Evolutionary conservation across 1,140 invertebrate species (phyloP).

Genomic region (Trachymyrmex septentrionalis): DNA sequence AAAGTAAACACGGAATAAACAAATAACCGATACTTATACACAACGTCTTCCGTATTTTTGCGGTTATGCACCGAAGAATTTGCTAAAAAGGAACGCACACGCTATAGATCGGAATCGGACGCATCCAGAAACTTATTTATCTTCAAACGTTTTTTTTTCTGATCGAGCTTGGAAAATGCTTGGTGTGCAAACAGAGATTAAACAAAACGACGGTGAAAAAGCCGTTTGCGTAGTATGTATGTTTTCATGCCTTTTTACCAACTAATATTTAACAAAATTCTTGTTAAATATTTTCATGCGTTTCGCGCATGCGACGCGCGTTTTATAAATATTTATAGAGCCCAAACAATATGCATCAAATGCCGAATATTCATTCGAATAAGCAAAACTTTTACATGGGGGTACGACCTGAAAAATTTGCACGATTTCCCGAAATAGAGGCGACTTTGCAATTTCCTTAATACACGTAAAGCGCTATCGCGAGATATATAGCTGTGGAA

Average conservation of each 20-base stretch:
- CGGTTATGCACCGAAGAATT: neutral
- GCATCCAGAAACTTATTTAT: conserved; percentile 31
- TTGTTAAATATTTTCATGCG: conserved; percentile 60
- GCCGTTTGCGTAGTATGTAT: conserved; percentile 18
- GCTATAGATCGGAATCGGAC: neutral
- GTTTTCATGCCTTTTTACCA: conserved; percentile 47
- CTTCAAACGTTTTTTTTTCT: neutral
- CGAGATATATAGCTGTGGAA: neutral
- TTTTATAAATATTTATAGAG: conserved; percentile 61
- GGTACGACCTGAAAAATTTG: conserved; percentile 15
- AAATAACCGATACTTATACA: neutral
- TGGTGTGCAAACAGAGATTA: neutral
- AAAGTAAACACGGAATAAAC: conserved; percentile 15
- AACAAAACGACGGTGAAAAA: conserved; percentile 44
- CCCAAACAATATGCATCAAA: conserved; percentile 57
- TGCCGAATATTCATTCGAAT: conserved; percentile 47
- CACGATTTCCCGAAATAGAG: conserved; percentile 8
- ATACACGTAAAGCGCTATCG: conserved; percentile 6
- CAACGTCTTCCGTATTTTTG: neutral
- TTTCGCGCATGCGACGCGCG: conserved; percentile 8
- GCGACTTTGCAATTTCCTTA: conserved; percentile 43
- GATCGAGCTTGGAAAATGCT: neutral
- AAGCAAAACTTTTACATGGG: conserved; percentile 33
- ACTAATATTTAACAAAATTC: conserved; percentile 60
- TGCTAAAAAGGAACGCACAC: neutral